These are phyloP conservation scores for Pithys albifrons DNA, from an alignment of 2,113 vertebrate species.

Conservation along the genomic window DNA sequence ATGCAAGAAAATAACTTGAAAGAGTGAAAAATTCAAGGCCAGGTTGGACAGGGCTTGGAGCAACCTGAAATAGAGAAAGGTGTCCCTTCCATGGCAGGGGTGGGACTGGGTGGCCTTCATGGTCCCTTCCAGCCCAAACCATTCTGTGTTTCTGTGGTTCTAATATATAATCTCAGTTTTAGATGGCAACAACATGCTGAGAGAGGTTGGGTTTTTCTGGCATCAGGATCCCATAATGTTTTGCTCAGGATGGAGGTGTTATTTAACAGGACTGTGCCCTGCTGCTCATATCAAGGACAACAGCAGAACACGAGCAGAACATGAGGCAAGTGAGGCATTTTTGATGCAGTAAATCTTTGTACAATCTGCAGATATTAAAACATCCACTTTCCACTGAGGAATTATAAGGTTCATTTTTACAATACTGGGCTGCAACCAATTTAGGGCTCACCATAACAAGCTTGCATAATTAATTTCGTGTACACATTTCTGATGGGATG, in stretches of 20 bases:
- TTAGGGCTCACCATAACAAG: not conserved
- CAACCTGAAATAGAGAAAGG: not conserved
- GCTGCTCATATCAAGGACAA: not conserved
- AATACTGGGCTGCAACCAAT: not conserved
- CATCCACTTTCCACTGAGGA: not conserved
- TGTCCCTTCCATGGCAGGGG: not conserved
- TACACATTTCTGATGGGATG: not conserved
- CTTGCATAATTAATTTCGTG: slow-evolving; percentile 5
- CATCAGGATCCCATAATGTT: not conserved
- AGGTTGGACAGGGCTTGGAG: not conserved
- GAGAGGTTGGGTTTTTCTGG: not conserved
- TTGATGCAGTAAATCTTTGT: not conserved
- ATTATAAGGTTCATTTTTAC: not conserved
- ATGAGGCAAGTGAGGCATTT: not conserved
- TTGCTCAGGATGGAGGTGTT: not conserved
- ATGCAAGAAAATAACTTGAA: not conserved
- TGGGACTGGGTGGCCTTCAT: not conserved
- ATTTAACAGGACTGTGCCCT: not conserved
- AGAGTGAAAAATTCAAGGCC: not conserved
- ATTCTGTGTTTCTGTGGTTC: not conserved
- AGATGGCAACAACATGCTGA: not conserved
- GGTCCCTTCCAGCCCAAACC: not conserved
- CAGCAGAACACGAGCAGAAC: not conserved
- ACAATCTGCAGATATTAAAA: not conserved
- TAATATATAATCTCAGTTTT: not conserved